Percentiles rank a stretch among this genome's conserved stretches.
Conservation (phyloP, 2,888 invertebrate genomes). For the Lagria hirta region DNA sequence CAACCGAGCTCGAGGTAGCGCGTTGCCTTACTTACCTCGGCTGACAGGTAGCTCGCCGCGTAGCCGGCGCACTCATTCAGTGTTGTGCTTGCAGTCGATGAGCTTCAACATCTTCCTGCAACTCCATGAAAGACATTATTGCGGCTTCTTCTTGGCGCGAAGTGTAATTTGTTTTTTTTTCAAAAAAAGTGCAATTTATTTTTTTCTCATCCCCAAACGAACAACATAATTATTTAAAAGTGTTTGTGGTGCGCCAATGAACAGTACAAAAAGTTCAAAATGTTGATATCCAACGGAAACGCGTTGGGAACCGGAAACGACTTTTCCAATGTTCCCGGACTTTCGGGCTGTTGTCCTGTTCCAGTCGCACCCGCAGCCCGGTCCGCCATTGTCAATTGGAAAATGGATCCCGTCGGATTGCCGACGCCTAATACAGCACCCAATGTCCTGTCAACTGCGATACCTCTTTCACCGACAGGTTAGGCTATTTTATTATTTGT, state of each 20-base stretch:
- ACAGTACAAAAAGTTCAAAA: constrained; percentile 42
- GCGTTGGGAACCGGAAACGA: constrained; percentile 59
- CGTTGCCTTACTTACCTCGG: constrained; percentile 51
- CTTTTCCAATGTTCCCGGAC: constrained; percentile 52
- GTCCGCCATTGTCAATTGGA: constrained; percentile 56
- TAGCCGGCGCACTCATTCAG: constrained; percentile 54
- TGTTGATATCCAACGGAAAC: constrained; percentile 68
- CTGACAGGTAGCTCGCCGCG: too few relatives aligned
- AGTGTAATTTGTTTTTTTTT: constrained; percentile 19
- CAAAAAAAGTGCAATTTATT: background rate
- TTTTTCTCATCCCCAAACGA: background rate
- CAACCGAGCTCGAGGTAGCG: constrained; percentile 54
- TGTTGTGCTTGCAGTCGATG: constrained; percentile 54
- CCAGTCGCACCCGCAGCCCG: constrained; percentile 58
- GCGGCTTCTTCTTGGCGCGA: constrained; percentile 28
- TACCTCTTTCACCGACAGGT: constrained; percentile 64
- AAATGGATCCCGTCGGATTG: constrained; percentile 63
- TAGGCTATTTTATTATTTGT: constrained; percentile 36
- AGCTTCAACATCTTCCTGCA: constrained; percentile 47
- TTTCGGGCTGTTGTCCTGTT: constrained; percentile 56
- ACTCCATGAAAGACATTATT: constrained; percentile 26
- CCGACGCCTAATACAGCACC: constrained; percentile 59
- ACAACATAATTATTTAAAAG: too few relatives aligned
- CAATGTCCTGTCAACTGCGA: constrained; percentile 53
- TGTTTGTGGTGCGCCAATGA: constrained; percentile 17